Evolutionary conservation across 2,113 vertebrate species (phyloP), one percentile per base, ranked within the genome.

Genomic region (Calidris pygmaea): DNA sequence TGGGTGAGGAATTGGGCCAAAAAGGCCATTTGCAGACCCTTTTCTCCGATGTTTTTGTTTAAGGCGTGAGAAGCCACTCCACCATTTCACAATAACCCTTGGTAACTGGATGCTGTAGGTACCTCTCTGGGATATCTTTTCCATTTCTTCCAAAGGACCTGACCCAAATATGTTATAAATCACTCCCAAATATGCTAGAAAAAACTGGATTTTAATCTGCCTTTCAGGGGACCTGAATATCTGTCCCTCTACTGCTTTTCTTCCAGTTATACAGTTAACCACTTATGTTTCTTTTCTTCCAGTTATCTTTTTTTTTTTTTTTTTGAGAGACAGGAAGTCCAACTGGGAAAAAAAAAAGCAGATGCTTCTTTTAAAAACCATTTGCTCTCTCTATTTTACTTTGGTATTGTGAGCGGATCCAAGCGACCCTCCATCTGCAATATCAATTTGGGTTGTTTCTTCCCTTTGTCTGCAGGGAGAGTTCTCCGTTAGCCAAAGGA

Each of bases 401-500:
- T 74, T 45, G 19, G 30, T 47, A 52, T 29, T 90, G 30, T 89
- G 24, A 90, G 11, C n/a, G 45, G 66, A 85, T 82, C 37, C 77
- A 79, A 92, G 39, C 3, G 3, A 94, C 53, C n/a, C 66, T 84
- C 83, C 85, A 87, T 89, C 92, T 95, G 87, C 67, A 87, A 27
- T 52, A 80, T 87, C 76, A 70, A 14, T 93, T 93, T 77, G 41
- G 26, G 70, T 60, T 91, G 47, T 65, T 90, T 59, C 73, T 89
- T 94, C 34, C 26, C 48, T 90, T 30, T 21, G 35, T 83, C 80
- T 95, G 56, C 92, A 92, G 92, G 88, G 91, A 94, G 75, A 95
- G 52, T 63, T 94, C 80, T 96, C 93, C 52, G 78, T 93, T 85
- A 92, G 78, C 73, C 85, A 91, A 94, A 88, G 0, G 12, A 85